A percentile compares a stretch with the other conserved stretches of the same genome.
These are phyloP conservation scores for Felis catus DNA, from an alignment of 2,113 vertebrate genomes.

Conservation along the genomic window F.catus_Fca126_mat1.0 CM031420.1:134070001-134070500, in stretches of 20 bases:
- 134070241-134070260: not conserved
- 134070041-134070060: not conserved
- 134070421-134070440: not conserved
- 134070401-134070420: not conserved
- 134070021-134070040: not conserved
- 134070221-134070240: not conserved
- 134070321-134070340: not conserved
- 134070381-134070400: not conserved
- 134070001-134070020: conserved; percentile 57
- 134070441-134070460: not conserved
- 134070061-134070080: conserved; percentile 20
- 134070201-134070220: not conserved
- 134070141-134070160: conserved; percentile 54
- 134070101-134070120: conserved; percentile 59
- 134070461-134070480: not conserved
- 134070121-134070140: conserved; percentile 12
- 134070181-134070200: conserved; percentile 64
- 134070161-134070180: conserved; percentile 55
- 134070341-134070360: not conserved
- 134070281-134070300: not conserved
- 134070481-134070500: not conserved
- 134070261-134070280: conserved; percentile 29
- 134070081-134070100: not conserved
- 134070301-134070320: not conserved
- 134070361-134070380: not conserved